Evolutionary conservation across 2,888 invertebrate species (phyloP), one percentile per base, ranked within the genome.

Genomic region (Lasioglossum oenotherae): DNA sequence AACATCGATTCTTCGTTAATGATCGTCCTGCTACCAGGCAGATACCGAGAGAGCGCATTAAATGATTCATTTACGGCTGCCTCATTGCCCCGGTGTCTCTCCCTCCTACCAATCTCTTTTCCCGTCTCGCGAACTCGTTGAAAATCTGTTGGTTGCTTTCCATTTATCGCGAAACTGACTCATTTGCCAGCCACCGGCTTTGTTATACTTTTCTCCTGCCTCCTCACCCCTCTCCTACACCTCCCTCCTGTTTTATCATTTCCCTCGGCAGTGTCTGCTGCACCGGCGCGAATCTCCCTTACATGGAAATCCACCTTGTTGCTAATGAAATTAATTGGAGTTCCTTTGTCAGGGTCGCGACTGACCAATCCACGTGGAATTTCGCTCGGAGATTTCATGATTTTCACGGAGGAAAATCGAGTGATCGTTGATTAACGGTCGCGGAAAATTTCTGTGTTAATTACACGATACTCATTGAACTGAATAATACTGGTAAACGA

Each of bases 131-230:
- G 27, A 57, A 89, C 87, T 87, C 85, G 88, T 85, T 73, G 46
- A 88, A 87, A 88, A 90, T 88, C 87, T 85, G 86, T 84, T 89
- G 85, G 84, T 78, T 88, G 84, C 77, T 80, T 84, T 84, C 79
- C 49, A 79, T 93, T 93, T 93, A 93, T 93, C 93, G 84, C 83
- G 23, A 84, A 91, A 89, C 90, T 93, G 93, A 93, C 88, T 93
- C 93, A 93, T 76, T 90, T 67, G 35, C 78, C 27, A 82, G 67
- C 84, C 74, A 78, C 71, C 35, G 81, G 79, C 88, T 88, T 82
- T 87, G 85, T 85, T 85, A 74, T 64, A 74, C 76, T 74, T 84
- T 81, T 78, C 76, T 67, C 23, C 53, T 75, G 74, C 27, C 19
- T 12, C 27, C 16, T 5, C 16, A 3, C 2, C 23, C 67, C 35